phyloP scores from a whole-genome alignment of 2,797 vertebrate species.

The Pseudochirops cupreus region DNA sequence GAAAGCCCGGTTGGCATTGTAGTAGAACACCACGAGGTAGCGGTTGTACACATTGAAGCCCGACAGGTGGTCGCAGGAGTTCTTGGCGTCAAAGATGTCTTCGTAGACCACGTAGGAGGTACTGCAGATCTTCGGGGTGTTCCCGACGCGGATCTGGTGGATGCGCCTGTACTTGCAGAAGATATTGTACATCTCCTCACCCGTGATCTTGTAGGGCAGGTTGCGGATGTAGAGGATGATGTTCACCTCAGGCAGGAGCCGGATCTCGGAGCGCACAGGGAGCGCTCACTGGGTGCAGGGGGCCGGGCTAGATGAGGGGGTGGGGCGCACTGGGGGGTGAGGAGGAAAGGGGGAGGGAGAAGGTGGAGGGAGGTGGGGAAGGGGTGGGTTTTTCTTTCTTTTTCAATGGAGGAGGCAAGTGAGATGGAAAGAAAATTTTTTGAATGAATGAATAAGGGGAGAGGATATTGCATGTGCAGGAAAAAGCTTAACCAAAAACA shows the following conservation, averaged over 20 bases:
- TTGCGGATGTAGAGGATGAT: constrained; percentile 97
- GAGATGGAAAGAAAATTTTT: background rate
- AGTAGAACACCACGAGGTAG: constrained; percentile 98
- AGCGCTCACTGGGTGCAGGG: too few relatives aligned
- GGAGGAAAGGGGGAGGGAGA: too few relatives aligned
- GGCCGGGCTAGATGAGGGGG: too few relatives aligned
- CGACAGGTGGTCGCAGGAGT: constrained; percentile 97
- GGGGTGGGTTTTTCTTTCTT: background rate
- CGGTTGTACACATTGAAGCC: constrained; percentile 99
- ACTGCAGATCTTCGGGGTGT: constrained; percentile 97
- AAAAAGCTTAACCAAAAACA: background rate
- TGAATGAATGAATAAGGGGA: background rate
- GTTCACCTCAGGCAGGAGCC: constrained; percentile 98
- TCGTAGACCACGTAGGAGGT: constrained; percentile 99
- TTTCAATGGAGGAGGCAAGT: background rate
- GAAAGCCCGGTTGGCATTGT: constrained; percentile 98
- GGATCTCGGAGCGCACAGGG: constrained; percentile 80
- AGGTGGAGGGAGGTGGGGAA: too few relatives aligned
- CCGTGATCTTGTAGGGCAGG: constrained; percentile 98
- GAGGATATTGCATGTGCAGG: background rate
- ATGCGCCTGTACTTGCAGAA: constrained; percentile 99
- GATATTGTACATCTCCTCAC: constrained; percentile 99
- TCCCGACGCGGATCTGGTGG: constrained; percentile 97
- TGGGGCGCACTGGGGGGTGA: too few relatives aligned
- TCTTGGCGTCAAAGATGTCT: constrained; percentile 99